phyloP scores from a whole-genome alignment of 1,140 invertebrate genomes.

The Theocolax elegans region DNA sequence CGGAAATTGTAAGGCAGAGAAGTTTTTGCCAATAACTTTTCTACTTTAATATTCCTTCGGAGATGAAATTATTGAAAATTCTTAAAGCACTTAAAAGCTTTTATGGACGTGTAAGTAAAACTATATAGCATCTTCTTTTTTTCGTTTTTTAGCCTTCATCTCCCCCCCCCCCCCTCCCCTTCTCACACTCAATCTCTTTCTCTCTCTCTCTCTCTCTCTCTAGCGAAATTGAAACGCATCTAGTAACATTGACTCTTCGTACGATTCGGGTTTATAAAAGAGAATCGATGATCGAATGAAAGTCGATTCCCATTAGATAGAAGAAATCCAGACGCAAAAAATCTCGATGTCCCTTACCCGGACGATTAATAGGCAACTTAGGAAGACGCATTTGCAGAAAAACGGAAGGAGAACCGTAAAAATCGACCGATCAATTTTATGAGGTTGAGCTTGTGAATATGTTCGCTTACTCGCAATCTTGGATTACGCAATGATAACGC shows the following conservation, averaged over 20 bases:
- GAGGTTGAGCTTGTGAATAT: too few species aligned
- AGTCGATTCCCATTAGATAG: slow-evolving; percentile 3
- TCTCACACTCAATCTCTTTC: background rate
- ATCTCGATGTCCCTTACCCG: too few species aligned
- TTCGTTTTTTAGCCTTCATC: background rate
- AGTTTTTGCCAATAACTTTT: too few species aligned
- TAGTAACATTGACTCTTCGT: too few species aligned
- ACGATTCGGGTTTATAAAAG: background rate
- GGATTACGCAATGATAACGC: too few species aligned
- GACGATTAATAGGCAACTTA: too few species aligned
- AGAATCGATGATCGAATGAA: background rate
- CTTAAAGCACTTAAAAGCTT: background rate
- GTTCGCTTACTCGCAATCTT: too few species aligned
- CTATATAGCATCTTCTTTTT: background rate
- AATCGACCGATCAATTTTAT: slow-evolving; percentile 54
- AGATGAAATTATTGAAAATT: background rate
- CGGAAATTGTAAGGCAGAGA: background rate
- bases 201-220: background rate
- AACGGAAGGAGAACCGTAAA: background rate
- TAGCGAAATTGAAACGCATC: too few species aligned
- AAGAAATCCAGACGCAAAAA: too few species aligned
- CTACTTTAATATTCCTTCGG: too few species aligned
- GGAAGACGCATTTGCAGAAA: background rate
- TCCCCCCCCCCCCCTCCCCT: background rate
- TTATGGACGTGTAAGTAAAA: background rate